These are phyloP conservation scores for Punctoribates punctum DNA, from an alignment of 2,888 invertebrate species.

Conservation along the genomic window DNA sequence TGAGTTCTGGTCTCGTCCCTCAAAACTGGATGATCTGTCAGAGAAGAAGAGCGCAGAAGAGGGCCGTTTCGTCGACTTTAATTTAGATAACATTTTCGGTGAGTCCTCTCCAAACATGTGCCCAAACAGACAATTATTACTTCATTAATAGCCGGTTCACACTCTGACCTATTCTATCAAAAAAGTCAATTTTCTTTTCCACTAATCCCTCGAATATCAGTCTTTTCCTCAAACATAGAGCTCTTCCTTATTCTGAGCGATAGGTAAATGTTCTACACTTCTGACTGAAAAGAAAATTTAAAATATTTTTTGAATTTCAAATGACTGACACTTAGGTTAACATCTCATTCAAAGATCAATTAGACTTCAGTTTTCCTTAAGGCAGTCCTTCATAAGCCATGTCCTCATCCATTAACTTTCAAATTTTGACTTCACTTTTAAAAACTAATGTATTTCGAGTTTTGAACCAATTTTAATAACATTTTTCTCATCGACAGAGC, in stretches of 20 bases:
- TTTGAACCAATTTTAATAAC: neutral
- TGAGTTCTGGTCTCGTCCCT: neutral
- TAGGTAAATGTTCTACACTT: too few species aligned
- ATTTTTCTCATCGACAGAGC: neutral
- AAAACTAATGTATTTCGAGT: neutral
- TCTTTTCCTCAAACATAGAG: neutral
- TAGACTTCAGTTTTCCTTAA: too few species aligned
- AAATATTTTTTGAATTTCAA: too few species aligned
- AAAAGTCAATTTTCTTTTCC: too few species aligned
- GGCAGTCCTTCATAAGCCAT: too few species aligned
- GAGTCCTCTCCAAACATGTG: neutral
- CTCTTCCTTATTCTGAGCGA: too few species aligned
- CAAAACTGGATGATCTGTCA: neutral
- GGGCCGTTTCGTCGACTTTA: conserved; percentile 8
- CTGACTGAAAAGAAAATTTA: too few species aligned
- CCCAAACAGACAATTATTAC: neutral
- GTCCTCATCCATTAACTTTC: too few species aligned
- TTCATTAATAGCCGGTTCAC: too few species aligned
- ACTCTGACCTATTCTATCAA: too few species aligned
- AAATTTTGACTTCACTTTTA: neutral
- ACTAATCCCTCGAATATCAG: neutral
- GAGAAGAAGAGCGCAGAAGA: neutral
- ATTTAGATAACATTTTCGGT: conserved; percentile 15
- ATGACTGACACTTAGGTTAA: too few species aligned
- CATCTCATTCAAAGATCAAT: too few species aligned